Conservation (phyloP, 2,113 vertebrate species). For the Sapayoa aenigma region DNA sequence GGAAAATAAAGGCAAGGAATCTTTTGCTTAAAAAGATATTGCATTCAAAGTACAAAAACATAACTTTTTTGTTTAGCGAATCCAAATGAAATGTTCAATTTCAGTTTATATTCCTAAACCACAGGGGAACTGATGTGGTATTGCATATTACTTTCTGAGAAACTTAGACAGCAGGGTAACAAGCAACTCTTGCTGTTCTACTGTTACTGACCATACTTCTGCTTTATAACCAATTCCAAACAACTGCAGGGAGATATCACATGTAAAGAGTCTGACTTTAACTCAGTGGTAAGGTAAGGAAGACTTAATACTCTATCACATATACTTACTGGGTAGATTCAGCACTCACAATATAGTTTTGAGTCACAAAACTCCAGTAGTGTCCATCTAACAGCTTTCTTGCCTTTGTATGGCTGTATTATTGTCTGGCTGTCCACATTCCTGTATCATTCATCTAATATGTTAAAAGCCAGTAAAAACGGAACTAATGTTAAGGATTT, state of each 20-base stretch:
- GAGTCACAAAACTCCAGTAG: background rate
- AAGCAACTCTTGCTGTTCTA: background rate
- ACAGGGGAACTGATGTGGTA: background rate
- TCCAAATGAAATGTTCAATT: background rate
- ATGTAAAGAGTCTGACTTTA: background rate
- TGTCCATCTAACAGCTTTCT: background rate
- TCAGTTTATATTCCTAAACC: background rate
- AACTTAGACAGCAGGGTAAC: background rate
- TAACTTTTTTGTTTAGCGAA: background rate
- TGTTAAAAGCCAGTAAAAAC: background rate
- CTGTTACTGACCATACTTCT: background rate
- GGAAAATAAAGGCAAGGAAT: background rate
- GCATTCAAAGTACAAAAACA: background rate
- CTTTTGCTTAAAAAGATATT: background rate
- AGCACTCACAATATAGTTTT: background rate
- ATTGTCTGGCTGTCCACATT: background rate
- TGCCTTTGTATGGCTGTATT: background rate
- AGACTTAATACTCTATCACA: background rate
- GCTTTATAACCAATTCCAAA: background rate
- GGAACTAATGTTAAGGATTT: background rate
- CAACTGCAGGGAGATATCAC: background rate
- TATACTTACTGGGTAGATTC: background rate
- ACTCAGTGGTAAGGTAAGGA: background rate
- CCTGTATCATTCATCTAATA: background rate
- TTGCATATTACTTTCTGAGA: background rate